A percentile compares a stretch with the other conserved stretches of the same genome.
Evolutionary conservation across 2,888 invertebrate species (phyloP).

Genomic region (Oasisia sp.): DNA sequence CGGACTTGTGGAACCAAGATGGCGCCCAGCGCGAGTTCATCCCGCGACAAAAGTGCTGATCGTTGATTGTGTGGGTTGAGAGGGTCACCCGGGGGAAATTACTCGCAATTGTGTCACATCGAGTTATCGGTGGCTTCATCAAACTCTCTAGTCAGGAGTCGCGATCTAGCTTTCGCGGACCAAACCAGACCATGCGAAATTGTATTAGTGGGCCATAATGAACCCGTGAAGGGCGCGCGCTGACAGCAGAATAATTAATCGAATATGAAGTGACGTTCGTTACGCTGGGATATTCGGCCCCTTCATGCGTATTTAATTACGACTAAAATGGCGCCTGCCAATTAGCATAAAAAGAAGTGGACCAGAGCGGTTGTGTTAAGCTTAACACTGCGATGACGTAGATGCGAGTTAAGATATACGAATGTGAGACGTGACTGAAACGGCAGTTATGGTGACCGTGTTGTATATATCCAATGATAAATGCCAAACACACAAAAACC

Average conservation of each 20-base stretch:
- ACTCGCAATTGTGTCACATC: neutral
- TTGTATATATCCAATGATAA: neutral
- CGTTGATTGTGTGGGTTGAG: neutral
- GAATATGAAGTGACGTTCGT: constrained; percentile 1
- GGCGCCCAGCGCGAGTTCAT: neutral
- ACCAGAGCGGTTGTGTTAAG: neutral
- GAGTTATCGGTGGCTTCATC: neutral
- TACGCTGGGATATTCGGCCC: neutral
- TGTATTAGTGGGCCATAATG: neutral
- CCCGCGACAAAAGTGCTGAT: neutral
- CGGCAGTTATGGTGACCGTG: neutral
- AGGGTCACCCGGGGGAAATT: neutral
- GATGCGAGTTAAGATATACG: neutral
- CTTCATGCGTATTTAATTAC: neutral
- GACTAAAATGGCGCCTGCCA: neutral
- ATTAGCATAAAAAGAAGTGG: neutral
- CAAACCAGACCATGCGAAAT: neutral
- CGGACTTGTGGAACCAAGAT: neutral
- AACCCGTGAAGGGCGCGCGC: neutral
- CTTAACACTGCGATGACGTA: neutral
- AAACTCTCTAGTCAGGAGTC: constrained; percentile 17
- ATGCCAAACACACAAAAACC: neutral
- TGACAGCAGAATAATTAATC: neutral
- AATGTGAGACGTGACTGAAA: neutral
- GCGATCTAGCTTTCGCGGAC: neutral